A percentile compares a stretch with the other conserved stretches of the same genome.
Evolutionary conservation across 2,888 invertebrate species (phyloP).

Genomic region (Xanthia togata): DNA sequence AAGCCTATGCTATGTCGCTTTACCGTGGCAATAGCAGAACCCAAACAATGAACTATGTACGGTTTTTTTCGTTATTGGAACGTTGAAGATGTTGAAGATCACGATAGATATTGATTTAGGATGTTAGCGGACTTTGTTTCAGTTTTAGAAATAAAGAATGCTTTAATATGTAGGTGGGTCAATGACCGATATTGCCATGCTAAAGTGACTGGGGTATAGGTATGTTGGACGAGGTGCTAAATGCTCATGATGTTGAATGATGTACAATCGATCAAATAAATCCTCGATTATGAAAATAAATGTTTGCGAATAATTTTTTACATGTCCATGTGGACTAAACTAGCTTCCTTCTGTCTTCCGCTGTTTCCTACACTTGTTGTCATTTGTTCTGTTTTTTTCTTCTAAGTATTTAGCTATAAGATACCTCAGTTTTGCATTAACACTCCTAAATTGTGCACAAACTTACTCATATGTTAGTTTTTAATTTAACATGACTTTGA

Average conservation of each 20-base stretch:
- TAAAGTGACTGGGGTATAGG: background rate
- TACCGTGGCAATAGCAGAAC: too few species aligned
- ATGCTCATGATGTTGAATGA: background rate
- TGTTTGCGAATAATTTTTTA: constrained; percentile 22
- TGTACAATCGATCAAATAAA: background rate
- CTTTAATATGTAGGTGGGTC: too few species aligned
- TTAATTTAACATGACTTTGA: background rate
- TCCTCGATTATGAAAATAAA: constrained; percentile 9
- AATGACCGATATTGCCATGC: too few species aligned
- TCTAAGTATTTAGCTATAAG: constrained; percentile 56
- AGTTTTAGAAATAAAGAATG: too few species aligned
- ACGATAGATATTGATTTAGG: too few species aligned
- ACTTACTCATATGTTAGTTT: constrained; percentile 2
- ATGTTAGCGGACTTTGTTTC: too few species aligned
- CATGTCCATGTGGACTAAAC: constrained; percentile 18
- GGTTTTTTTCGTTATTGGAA: too few species aligned
- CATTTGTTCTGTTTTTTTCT: constrained; percentile 65
- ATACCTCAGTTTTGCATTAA: constrained; percentile 42
- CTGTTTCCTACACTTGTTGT: constrained; percentile 62
- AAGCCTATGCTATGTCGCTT: background rate
- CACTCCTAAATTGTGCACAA: constrained; percentile 43
- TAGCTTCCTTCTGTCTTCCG: constrained; percentile 62
- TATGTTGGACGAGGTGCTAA: background rate
- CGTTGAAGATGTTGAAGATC: too few species aligned
- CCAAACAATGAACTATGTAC: too few species aligned